phyloP scores from a whole-genome alignment of 2,113 vertebrate genomes.

The Mirounga angustirostris region DNA sequence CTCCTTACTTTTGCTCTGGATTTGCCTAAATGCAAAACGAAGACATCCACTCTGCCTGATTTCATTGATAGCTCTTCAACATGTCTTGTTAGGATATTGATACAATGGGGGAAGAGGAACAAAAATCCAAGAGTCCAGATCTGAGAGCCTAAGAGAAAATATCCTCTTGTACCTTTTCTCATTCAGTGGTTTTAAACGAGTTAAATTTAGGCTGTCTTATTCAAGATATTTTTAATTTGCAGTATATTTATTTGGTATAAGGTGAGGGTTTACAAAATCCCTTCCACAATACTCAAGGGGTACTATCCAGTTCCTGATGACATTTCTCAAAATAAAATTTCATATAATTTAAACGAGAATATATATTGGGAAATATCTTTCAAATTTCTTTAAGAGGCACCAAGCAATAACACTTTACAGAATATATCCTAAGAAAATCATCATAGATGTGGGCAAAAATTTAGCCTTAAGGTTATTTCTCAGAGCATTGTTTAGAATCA shows the following conservation, averaged over 20 bases:
- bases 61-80: background rate
- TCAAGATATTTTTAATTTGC: background rate
- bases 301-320: background rate
- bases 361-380: background rate
- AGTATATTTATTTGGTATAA: background rate
- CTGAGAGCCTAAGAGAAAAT: background rate
- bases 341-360: slow-evolving; percentile 33
- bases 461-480: slow-evolving; percentile 17
- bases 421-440: slow-evolving; percentile 43
- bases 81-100: background rate
- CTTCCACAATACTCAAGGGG: background rate
- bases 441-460: background rate
- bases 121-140: background rate
- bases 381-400: background rate
- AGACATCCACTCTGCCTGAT: background rate
- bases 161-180: background rate
- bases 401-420: background rate
- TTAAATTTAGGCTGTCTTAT: background rate
- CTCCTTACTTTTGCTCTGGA: background rate
- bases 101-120: background rate
- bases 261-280: slow-evolving; percentile 37
- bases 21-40: slow-evolving; percentile 40
- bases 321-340: background rate
- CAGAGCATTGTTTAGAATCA: background rate
- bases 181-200: background rate